A percentile compares a stretch with the other conserved stretches of the same genome.
Conservation (phyloP, 2,888 invertebrate species). For the Drosophila falleni region DNA sequence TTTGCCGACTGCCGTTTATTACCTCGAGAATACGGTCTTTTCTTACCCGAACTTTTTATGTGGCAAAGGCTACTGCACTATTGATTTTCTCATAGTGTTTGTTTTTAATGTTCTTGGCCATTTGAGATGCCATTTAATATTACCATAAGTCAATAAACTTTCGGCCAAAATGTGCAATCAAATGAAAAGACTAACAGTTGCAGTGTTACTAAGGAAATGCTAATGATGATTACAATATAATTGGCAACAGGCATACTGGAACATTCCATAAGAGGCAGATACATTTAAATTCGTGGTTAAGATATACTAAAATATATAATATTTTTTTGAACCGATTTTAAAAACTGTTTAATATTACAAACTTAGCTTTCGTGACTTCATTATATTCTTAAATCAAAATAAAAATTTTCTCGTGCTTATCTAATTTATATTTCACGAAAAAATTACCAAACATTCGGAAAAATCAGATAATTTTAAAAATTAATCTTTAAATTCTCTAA, state of each 20-base stretch:
- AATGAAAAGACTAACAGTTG: neutral
- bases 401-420: no score
- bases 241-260: no score
- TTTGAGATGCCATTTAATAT: conserved; percentile 34
- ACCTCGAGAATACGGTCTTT: conserved; percentile 70
- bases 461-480: no score
- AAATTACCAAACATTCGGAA: no score
- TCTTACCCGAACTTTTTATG: conserved; percentile 37
- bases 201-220: neutral
- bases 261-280: neutral
- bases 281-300: no score
- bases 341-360: no score
- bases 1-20: conserved; percentile 57
- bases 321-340: no score
- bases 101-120: conserved; percentile 7
- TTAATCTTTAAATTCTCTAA: no score
- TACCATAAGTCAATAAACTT: conserved; percentile 62
- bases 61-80: conserved; percentile 71
- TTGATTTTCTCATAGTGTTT: conserved; percentile 58
- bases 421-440: no score
- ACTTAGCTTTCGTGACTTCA: no score
- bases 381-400: no score
- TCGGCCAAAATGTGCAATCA: conserved; percentile 12
- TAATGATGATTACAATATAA: neutral
- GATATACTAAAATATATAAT: no score